Conservation (phyloP, 1,140 invertebrate genomes). For the Caenorhabditis latens region DNA sequence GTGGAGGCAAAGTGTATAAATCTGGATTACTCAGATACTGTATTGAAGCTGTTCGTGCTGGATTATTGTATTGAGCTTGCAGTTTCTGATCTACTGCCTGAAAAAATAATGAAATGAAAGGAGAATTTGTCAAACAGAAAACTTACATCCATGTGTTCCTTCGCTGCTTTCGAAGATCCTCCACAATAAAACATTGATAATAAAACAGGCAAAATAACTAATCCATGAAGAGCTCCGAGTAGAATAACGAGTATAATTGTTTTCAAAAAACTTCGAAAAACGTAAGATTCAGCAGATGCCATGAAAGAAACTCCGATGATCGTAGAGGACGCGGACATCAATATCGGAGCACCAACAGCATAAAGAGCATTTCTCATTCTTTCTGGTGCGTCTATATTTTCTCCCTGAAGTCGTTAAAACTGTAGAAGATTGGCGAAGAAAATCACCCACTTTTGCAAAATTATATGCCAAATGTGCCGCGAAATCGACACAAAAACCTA, state of each 20-base stretch:
- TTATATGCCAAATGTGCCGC: conserved; percentile 96
- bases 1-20: background rate
- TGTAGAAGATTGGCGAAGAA: conserved; percentile 87
- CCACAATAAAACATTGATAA: conserved; percentile 82
- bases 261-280: conserved; percentile 98
- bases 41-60: conserved; percentile 50
- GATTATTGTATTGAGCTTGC: conserved; percentile 53
- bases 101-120: background rate
- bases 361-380: conserved; percentile 86
- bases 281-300: conserved; percentile 90
- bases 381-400: conserved; percentile 78
- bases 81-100: conserved; percentile 55
- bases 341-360: conserved; percentile 88
- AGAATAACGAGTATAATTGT: conserved; percentile 95
- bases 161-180: conserved; percentile 10
- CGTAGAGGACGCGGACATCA: conserved; percentile 92
- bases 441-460: conserved; percentile 83
- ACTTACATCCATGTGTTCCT: conserved; percentile 55
- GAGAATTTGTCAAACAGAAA: background rate
- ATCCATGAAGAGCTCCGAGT: conserved; percentile 79
- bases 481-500: conserved; percentile 97
- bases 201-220: conserved; percentile 82
- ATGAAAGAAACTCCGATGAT: conserved; percentile 89
- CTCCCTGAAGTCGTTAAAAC: conserved; percentile 80
- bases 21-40: conserved; percentile 38